phyloP scores from a whole-genome alignment of 2,888 invertebrate species.

The Protodeltote pygarga region DNA sequence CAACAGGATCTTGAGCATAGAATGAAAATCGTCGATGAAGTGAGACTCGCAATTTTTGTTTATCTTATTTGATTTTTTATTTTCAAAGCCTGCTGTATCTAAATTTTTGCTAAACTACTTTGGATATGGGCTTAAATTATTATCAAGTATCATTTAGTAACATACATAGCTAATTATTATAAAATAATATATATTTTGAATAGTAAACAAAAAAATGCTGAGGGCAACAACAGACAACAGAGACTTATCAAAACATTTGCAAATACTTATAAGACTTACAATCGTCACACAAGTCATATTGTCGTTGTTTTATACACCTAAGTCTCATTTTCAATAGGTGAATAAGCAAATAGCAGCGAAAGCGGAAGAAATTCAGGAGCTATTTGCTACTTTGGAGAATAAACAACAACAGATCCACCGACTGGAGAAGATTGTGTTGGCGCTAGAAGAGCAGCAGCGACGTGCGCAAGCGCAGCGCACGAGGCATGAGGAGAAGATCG shows the following conservation, averaged over 20 bases:
- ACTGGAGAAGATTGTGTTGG: constrained; percentile 85
- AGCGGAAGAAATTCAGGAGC: constrained; percentile 83
- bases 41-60: constrained; percentile 59
- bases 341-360: constrained; percentile 83
- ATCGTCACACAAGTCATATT: no score
- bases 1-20: constrained; percentile 80
- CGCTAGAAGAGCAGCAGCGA: constrained; percentile 86
- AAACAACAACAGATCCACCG: constrained; percentile 86
- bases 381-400: constrained; percentile 82
- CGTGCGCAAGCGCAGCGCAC: constrained; percentile 87
- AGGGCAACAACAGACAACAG: no score
- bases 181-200: no score
- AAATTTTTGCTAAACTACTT: neutral
- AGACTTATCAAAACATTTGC: no score
- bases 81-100: constrained; percentile 10
- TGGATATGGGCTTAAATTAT: no score
- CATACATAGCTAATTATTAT: no score
- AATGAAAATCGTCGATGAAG: constrained; percentile 83
- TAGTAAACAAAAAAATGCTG: no score
- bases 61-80: constrained; percentile 26
- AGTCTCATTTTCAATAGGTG: constrained; percentile 61
- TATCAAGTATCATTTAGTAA: no score
- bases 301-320: neutral
- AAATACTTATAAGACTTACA: no score
- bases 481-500: constrained; percentile 86